These are phyloP conservation scores for Tragelaphus eurycerus DNA, from an alignment of 2,797 vertebrate genomes.

Conservation along the genomic window DNA sequence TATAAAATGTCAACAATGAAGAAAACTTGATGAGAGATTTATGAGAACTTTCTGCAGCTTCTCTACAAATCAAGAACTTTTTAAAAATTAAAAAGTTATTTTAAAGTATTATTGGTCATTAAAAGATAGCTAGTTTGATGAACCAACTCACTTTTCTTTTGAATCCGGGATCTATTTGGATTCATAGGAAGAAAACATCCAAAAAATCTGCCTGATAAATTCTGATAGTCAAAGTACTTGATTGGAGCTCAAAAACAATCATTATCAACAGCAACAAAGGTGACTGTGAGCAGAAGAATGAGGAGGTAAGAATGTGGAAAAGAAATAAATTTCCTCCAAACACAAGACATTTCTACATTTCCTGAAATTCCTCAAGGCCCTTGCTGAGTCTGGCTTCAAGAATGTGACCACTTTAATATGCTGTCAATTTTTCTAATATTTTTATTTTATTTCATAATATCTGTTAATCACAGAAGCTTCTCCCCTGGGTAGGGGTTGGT, in stretches of 20 bases:
- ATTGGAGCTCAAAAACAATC: background rate
- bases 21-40: background rate
- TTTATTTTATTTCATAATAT: background rate
- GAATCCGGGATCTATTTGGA: background rate
- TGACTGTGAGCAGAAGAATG: background rate
- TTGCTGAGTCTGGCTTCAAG: background rate
- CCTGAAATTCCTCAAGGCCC: background rate
- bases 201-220: background rate
- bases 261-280: background rate
- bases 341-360: background rate
- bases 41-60: background rate
- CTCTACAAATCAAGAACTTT: background rate
- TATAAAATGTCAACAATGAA: background rate
- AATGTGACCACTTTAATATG: background rate
- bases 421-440: background rate
- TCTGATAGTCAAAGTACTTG: background rate
- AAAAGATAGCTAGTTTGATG: background rate
- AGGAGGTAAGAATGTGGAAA: background rate
- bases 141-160: background rate
- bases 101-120: background rate
- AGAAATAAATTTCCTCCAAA: background rate
- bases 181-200: background rate
- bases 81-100: background rate
- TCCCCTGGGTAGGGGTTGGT: background rate
- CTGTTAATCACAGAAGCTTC: background rate